These are phyloP conservation scores for Pectinophora gossypiella DNA, from an alignment of 1,140 invertebrate species.

Conservation along the genomic window DNA sequence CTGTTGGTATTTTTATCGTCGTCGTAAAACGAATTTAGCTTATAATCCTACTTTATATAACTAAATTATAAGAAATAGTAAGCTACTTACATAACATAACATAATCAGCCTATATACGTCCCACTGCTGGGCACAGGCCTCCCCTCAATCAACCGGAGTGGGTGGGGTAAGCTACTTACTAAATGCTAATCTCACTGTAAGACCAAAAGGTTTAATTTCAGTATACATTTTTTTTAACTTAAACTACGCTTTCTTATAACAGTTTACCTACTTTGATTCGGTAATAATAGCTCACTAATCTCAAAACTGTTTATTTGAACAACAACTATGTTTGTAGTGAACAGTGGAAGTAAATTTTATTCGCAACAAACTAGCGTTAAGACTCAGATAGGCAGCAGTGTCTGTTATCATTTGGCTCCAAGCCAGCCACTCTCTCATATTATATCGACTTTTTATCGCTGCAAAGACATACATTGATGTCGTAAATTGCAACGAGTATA, in stretches of 20 bases:
- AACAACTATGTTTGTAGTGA: background rate
- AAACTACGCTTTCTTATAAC: too few relatives aligned
- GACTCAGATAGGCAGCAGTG: slow-evolving; percentile 1
- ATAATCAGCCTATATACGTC: too few relatives aligned
- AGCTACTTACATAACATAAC: background rate
- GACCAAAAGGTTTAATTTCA: too few relatives aligned
- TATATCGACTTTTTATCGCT: background rate
- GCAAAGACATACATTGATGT: background rate
- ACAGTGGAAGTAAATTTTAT: background rate
- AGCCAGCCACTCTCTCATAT: background rate
- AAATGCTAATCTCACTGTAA: background rate
- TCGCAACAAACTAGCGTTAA: background rate
- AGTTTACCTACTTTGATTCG: too few relatives aligned
- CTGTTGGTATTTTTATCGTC: background rate
- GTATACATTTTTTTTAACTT: too few relatives aligned
- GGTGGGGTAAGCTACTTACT: background rate
- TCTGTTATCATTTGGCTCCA: slow-evolving; percentile 12
- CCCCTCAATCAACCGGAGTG: too few relatives aligned
- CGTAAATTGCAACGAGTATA: too few relatives aligned
- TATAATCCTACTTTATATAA: background rate
- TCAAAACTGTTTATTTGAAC: background rate
- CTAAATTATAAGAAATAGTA: background rate
- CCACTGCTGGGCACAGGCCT: too few relatives aligned
- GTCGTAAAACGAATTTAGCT: background rate
- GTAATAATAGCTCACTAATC: background rate